Evolutionary conservation across 2,888 invertebrate genomes (phyloP).

Genomic region (Melinopterus prodromus): DNA sequence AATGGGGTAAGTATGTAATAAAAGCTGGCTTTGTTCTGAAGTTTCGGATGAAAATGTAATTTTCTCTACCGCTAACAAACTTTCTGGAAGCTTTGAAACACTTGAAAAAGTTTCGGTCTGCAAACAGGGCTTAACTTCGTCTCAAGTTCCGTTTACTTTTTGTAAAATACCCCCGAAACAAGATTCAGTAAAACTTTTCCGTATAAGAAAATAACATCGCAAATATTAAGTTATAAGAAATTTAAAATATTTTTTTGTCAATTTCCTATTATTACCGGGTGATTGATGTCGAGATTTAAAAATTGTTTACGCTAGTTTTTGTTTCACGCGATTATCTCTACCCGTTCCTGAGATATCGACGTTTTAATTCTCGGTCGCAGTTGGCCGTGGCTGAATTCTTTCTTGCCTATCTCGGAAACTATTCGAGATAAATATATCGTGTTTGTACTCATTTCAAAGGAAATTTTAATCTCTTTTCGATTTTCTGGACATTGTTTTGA

Average conservation of each 20-base stretch:
- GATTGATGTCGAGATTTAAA: neutral
- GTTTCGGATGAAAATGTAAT: neutral
- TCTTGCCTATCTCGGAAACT: neutral
- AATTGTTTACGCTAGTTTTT: neutral
- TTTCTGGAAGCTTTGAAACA: neutral
- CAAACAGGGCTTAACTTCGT: neutral
- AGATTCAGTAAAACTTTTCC: no score
- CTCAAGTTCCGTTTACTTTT: neutral
- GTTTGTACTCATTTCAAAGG: constrained; percentile 1
- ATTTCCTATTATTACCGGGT: neutral
- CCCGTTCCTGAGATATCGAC: neutral
- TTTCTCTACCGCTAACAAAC: neutral
- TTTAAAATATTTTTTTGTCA: constrained; percentile 61
- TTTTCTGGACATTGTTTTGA: neutral
- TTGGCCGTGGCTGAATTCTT: neutral
- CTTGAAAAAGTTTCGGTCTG: neutral
- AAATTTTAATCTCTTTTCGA: neutral
- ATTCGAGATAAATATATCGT: neutral
- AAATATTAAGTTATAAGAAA: no score
- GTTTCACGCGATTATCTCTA: neutral
- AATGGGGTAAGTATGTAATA: neutral
- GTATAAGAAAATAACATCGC: no score
- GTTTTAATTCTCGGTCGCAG: neutral
- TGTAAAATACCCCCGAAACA: neutral
- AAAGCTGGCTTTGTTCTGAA: neutral